Evolutionary conservation across 1,140 invertebrate genomes (phyloP), one percentile per base, ranked within the genome.

Genomic region (Drosophila pseudoobscura): DNA sequence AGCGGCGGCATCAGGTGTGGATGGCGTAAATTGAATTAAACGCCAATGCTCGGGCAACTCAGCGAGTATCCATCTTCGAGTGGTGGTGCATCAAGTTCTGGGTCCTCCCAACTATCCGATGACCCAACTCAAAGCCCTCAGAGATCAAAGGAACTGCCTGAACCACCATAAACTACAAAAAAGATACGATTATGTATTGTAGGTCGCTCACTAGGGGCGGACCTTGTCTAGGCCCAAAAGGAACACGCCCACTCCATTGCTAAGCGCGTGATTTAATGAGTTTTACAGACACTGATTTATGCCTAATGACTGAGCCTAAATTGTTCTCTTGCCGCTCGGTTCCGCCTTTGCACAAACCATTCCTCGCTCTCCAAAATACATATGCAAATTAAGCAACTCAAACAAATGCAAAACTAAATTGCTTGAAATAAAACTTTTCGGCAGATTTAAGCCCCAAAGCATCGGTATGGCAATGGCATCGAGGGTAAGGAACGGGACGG

Each of bases 381-480:
- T 72, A 73, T 76, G 65, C 72, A 73, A 77, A 73, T 75, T 60
- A 76, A 76, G 60, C 70, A 71, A 60, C 62, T 63, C 61, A 60
- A 75, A 87, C 84, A 85, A 87, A 87, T 87, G 83, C 75, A 66
- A 80, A 85, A 85, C 82, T 85, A 80, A 85, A 85, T 85, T 80
- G 82, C 82, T 87, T 61, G 82, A 85, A 85, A 85, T 85, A 87
- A 80, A 85, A 87, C 73, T 84, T 80, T 84, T 75, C 55, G 72
- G 59, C 76, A 84, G 75, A 75, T 85, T 85, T 80, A 85, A 85
- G 82, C 80, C 80, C 26, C 77, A 75, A 44, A 74, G 56, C 24
- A 60, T 20, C 31, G 46, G 11, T 26, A 26, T 26, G 4, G 4
- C 24, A 26, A 26, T 26, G 51, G 8, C 13, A 22, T 20, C 13